Evolutionary conservation across 2,888 invertebrate genomes (phyloP).

Genomic region (Fabriciana adippe): DNA sequence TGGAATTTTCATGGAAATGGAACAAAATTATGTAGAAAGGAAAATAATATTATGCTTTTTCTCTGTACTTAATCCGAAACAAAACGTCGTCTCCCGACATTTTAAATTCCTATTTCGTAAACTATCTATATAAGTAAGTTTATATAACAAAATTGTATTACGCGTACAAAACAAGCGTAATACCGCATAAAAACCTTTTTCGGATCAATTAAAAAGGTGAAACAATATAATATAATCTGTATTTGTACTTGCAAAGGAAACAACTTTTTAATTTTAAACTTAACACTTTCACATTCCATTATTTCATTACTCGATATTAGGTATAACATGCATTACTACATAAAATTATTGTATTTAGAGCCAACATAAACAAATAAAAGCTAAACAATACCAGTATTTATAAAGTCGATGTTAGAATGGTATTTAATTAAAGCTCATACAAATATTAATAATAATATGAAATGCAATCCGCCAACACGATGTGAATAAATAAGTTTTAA

Average conservation of each 20-base stretch:
- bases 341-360: neutral
- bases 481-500: conserved; percentile 23
- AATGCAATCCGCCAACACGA: conserved; percentile 28
- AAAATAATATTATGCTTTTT: neutral
- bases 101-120: too few species aligned
- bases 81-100: neutral
- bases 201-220: too few species aligned
- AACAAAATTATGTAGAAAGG: conserved; percentile 4
- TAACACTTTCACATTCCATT: too few species aligned
- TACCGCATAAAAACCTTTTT: too few species aligned
- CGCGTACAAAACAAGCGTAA: too few species aligned
- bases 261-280: too few species aligned
- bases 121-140: too few species aligned
- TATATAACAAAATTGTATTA: too few species aligned
- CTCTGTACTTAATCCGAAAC: neutral
- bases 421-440: conserved; percentile 35
- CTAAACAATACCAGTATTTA: conserved; percentile 9
- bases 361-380: neutral
- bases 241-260: too few species aligned
- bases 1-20: conserved; percentile 27
- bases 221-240: too few species aligned
- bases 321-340: too few species aligned
- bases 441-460: conserved; percentile 28
- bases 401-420: conserved; percentile 24
- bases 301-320: too few species aligned